Evolutionary conservation across 2,797 vertebrate genomes (phyloP).

Genomic region (Sebastes elongatus): DNA sequence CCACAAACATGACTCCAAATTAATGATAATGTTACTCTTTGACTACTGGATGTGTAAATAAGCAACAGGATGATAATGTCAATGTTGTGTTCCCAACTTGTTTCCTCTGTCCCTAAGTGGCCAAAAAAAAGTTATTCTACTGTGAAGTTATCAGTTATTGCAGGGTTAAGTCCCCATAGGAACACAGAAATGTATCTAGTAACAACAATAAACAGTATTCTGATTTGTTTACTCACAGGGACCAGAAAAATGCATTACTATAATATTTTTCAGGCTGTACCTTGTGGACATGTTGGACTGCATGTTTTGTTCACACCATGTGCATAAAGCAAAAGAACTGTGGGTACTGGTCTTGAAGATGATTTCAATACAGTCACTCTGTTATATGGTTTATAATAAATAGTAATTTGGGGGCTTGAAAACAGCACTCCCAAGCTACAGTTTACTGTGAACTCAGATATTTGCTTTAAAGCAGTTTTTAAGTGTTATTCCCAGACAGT

Average conservation of each 20-base stretch:
- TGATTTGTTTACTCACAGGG: not conserved
- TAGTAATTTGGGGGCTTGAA: not conserved
- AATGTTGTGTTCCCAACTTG: not conserved
- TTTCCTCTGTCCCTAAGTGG: not conserved
- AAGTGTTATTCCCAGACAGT: conserved; percentile 8
- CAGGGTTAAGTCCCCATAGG: not conserved
- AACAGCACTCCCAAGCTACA: not conserved
- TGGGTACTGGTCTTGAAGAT: not conserved
- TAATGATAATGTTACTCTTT: not conserved
- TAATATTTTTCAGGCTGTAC: not conserved
- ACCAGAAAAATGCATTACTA: not conserved
- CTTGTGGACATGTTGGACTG: not conserved
- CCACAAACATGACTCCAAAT: not conserved
- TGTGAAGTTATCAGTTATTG: not conserved
- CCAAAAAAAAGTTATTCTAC: not conserved
- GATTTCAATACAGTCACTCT: not conserved
- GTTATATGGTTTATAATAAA: not conserved
- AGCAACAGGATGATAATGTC: not conserved
- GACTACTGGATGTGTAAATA: not conserved
- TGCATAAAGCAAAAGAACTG: not conserved
- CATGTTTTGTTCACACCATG: not conserved
- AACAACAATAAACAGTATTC: not conserved
- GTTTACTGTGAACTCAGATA: not conserved
- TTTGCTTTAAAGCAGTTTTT: not conserved
- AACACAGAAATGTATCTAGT: not conserved